Evolutionary conservation across 2,888 invertebrate genomes (phyloP).

Genomic region (Troglohyphantes excavatus): DNA sequence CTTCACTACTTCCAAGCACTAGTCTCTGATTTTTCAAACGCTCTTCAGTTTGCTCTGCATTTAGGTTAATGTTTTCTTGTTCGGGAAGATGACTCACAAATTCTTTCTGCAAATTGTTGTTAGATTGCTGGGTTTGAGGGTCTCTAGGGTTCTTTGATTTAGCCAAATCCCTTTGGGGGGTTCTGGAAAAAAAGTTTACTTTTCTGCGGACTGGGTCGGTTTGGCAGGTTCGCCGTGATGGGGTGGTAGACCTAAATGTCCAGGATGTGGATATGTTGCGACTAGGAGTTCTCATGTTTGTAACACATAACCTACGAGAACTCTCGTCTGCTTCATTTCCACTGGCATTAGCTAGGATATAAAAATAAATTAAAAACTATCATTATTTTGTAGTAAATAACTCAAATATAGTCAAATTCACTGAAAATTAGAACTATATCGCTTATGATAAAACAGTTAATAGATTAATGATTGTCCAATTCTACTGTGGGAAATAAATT

Average conservation of each 20-base stretch:
- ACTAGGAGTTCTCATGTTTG: neutral
- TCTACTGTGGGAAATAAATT: too few species aligned
- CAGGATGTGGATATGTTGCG: neutral
- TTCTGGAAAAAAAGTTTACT: neutral
- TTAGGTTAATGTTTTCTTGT: neutral
- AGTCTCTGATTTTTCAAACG: neutral
- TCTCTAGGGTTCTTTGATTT: neutral
- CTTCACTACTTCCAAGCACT: neutral
- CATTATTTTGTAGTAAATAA: too few species aligned
- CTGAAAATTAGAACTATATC: too few species aligned
- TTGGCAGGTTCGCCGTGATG: neutral
- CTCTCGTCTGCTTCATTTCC: neutral
- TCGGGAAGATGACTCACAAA: neutral
- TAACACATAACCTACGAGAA: neutral
- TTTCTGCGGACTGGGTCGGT: neutral
- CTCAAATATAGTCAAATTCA: too few species aligned
- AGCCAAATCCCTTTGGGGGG: slow-evolving; percentile 20
- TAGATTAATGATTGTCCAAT: too few species aligned
- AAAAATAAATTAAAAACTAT: neutral
- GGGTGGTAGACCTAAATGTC: neutral
- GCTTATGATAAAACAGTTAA: too few species aligned
- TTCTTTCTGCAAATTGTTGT: neutral
- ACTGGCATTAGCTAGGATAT: neutral
- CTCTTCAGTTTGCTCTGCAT: neutral
- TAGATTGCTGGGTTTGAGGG: neutral